Conservation (phyloP, 2,888 invertebrate genomes). For the Pandemis heparana region DNA sequence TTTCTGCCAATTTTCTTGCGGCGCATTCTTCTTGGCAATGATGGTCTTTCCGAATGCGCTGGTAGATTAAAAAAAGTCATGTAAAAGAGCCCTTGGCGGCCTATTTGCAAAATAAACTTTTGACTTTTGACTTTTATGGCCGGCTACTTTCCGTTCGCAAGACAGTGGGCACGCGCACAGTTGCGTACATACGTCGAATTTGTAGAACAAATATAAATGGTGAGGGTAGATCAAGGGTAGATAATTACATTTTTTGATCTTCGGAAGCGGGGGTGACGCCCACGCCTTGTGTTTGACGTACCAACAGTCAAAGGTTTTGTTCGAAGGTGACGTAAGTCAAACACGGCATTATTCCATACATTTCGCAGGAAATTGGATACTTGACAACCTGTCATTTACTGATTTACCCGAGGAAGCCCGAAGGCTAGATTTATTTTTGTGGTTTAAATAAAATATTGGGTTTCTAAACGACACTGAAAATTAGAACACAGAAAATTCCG, state of each 20-base stretch:
- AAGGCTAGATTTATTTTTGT: too few species aligned
- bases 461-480: too few species aligned
- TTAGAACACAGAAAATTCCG: too few species aligned
- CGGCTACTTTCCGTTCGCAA: constrained; percentile 29
- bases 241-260: constrained; percentile 86
- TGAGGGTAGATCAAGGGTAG: constrained; percentile 85
- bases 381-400: constrained; percentile 23
- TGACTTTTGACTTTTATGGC: too few species aligned
- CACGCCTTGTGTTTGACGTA: constrained; percentile 64
- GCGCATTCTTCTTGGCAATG: too few species aligned
- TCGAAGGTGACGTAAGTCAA: constrained; percentile 54
- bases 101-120: too few species aligned
- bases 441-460: too few species aligned
- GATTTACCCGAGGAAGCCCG: neutral
- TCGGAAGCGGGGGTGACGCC: constrained; percentile 75
- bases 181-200: constrained; percentile 83
- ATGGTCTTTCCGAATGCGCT: too few species aligned
- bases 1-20: too few species aligned
- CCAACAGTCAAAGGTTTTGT: constrained; percentile 73
- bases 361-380: constrained; percentile 37
- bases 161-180: constrained; percentile 63
- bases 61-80: too few species aligned
- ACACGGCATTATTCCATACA: constrained; percentile 26
- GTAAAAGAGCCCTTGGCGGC: too few species aligned
- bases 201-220: constrained; percentile 86